Evolutionary conservation across 35 echinoderm and acorn worm species (phyloP).

Genomic region (Strongylocentrotus purpuratus): DNA sequence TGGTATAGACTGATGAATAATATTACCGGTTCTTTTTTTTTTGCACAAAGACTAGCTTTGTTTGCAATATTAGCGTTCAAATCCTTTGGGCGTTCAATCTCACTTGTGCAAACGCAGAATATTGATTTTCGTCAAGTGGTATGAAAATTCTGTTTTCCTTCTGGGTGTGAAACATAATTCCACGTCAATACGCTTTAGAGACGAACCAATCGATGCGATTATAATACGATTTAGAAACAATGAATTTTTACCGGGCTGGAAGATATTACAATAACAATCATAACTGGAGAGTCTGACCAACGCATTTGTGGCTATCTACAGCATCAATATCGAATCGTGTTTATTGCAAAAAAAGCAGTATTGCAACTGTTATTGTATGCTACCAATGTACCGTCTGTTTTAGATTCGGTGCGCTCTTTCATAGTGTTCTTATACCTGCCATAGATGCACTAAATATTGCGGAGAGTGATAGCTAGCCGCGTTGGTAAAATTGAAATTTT

Average conservation of each 20-base stretch:
- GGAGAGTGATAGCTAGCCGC: too few species aligned
- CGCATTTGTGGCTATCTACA: not conserved
- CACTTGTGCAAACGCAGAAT: not conserved
- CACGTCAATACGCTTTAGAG: not conserved
- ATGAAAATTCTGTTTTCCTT: not conserved
- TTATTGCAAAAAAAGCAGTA: too few species aligned
- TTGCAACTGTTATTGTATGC: too few species aligned
- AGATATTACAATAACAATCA: not conserved
- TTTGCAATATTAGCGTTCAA: too few species aligned
- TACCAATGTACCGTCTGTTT: too few species aligned
- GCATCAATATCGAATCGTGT: not conserved
- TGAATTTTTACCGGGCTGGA: not conserved
- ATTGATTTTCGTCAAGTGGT: not conserved
- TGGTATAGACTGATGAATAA: too few species aligned
- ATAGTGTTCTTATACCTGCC: too few species aligned
- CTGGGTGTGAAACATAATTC: not conserved
- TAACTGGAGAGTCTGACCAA: not conserved
- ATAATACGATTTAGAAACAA: conserved; percentile 13
- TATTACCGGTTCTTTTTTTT: too few species aligned
- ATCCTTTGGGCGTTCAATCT: not conserved
- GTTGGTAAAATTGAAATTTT: too few species aligned
- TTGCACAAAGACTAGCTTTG: too few species aligned
- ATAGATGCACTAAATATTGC: too few species aligned
- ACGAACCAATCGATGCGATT: not conserved
- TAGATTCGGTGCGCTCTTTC: too few species aligned